Evolutionary conservation across 2,888 invertebrate genomes (phyloP), one percentile per base, ranked within the genome.

Genomic region (Merodon equestris): DNA sequence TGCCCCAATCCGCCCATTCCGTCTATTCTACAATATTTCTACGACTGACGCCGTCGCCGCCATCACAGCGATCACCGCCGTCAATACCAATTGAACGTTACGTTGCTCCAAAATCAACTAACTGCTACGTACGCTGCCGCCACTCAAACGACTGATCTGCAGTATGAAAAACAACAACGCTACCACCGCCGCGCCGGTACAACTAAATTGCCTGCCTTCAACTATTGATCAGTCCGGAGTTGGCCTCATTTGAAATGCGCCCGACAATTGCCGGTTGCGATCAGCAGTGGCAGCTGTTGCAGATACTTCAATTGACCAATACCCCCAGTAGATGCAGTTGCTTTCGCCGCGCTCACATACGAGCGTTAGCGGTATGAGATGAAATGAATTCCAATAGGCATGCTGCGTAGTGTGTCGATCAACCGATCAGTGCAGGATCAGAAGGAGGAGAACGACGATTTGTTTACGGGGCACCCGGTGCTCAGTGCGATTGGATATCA

Each of bases 31-130:
- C 64, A 14, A 27, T 63, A 63, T 27, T 51, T 45, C 36, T 44
- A 14, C 60, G 50, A 34, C 57, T 47, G 72, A 77, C 27, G 27
- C 27, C 27, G 7, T 7, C 27, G 27, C 27, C 27, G n/a, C n/a
- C n/a, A n/a, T n/a, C n/a, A n/a, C n/a, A n/a, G n/a, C n/a, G n/a
- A 27, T 27, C 27, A 27, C 7, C 7, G 27, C 27, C 68, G 77
- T 79, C 68, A 68, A 73, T 73, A 68, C 68, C 47, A 73, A 79
- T 79, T 68, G 63, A 79, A 73, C 67, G 73, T 79, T 79, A 67
- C 57, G 27, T 2, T 73, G 68, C 73, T 73, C 67, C 50, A 79
- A 79, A 79, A 79, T 79, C 74, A 68, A 56, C 17, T 58, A 48
- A 57, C 60, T n/a, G 27, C 7, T 27, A 27, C 27, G 50, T 48